These are phyloP conservation scores for Phaethornis superciliosus DNA, from an alignment of 2,113 vertebrate genomes.

Conservation along the genomic window DNA sequence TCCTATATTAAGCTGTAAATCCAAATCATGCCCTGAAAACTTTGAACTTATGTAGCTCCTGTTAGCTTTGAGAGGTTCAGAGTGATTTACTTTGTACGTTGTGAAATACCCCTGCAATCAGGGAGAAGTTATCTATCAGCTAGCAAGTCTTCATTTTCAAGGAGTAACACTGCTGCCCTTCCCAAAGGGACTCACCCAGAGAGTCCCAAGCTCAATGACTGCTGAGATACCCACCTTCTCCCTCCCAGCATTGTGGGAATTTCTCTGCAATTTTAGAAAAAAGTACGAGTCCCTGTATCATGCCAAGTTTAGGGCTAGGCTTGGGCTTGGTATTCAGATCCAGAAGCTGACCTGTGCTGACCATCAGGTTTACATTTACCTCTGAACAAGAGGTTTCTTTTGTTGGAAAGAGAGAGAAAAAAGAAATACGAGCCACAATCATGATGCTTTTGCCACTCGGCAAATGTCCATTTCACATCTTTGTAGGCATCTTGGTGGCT, in stretches of 20 bases:
- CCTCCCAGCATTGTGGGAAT: neutral
- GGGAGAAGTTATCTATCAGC: too few relatives aligned
- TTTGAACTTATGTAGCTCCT: too few relatives aligned
- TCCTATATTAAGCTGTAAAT: too few relatives aligned
- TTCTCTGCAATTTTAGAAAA: neutral
- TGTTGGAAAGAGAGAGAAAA: neutral
- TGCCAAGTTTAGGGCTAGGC: neutral
- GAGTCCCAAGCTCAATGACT: too few relatives aligned
- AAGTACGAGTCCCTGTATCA: neutral
- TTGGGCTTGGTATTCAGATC: neutral
- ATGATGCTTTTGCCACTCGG: neutral
- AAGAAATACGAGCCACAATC: neutral
- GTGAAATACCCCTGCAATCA: too few relatives aligned
- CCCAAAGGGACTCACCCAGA: too few relatives aligned
- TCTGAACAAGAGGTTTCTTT: neutral
- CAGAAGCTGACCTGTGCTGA: neutral
- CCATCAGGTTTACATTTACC: neutral
- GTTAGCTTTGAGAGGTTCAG: too few relatives aligned
- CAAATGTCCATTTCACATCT: neutral
- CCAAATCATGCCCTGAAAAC: too few relatives aligned
- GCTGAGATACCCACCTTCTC: too few relatives aligned
- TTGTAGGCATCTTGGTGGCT: neutral
- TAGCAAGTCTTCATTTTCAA: too few relatives aligned
- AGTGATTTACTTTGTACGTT: too few relatives aligned
- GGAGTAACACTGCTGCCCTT: too few relatives aligned